phyloP scores from a whole-genome alignment of 2,797 vertebrate species.

The Discoglossus pictus region DNA sequence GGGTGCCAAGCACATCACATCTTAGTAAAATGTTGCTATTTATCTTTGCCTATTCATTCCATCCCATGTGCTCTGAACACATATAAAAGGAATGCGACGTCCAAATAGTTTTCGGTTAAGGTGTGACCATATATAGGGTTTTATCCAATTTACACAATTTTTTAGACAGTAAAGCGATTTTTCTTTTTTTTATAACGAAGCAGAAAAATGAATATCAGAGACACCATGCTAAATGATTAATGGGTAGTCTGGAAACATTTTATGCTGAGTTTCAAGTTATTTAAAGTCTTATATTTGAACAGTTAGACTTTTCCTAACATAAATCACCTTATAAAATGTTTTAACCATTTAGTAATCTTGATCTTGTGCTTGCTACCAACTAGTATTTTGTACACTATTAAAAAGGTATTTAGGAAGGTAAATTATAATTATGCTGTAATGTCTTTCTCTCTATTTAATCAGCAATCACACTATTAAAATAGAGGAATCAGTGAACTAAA shows the following conservation, averaged over 20 bases:
- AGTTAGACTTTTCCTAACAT: not conserved
- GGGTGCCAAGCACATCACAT: too few species aligned
- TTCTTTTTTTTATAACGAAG: not conserved
- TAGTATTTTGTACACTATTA: too few species aligned
- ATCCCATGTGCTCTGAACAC: not conserved
- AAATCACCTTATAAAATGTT: conserved; percentile 22
- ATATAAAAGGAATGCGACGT: not conserved
- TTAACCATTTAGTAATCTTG: conserved; percentile 4
- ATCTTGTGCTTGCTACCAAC: too few species aligned
- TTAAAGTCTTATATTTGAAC: conserved; percentile 2
- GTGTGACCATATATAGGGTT: conserved; percentile 10
- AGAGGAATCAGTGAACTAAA: too few species aligned
- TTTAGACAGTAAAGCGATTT: not conserved
- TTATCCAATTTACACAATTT: conserved; percentile 5
- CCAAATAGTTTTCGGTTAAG: conserved; percentile 6
- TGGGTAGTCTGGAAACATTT: conserved; percentile 17
- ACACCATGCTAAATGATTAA: conserved; percentile 7
- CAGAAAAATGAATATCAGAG: conserved; percentile 15
- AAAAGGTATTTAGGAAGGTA: too few species aligned
- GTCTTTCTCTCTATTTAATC: too few species aligned
- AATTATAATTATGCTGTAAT: too few species aligned
- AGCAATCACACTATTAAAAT: too few species aligned
- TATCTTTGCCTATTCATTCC: not conserved
- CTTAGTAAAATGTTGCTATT: too few species aligned
- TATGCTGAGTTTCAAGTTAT: conserved; percentile 11